Evolutionary conservation across 1,140 invertebrate species (phyloP), one percentile per base, ranked within the genome.

Genomic region (Leguminivora glycinivorella): DNA sequence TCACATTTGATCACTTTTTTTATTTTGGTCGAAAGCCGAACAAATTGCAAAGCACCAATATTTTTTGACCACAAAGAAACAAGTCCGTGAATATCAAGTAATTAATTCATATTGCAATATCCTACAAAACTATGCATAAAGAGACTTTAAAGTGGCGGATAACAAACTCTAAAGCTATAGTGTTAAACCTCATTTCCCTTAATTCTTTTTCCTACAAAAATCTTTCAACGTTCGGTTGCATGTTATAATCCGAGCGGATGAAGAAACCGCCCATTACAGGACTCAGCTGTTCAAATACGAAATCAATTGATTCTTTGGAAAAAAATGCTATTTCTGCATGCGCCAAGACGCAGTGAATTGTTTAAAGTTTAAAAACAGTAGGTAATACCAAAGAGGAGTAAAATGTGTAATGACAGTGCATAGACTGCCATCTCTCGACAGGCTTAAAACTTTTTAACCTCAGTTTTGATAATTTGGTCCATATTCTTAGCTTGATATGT

Each of bases 281-380:
- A 22, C 47, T 52, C 47, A 52, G 47, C 47, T 52, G 47, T 52
- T 52, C 47, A 52, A 52, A 52, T 22, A 52, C 47, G 19, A 52
- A 52, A 52, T 52, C 47, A 52, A 52, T 52, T 52, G 47, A 52
- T 9, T 52, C 47, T 52, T 52, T 52, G 47, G 17, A 22, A 52
- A 52, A 22, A 52, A 52, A 52, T 22, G 40, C 47, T 22, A 52
- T 52, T 52, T 52, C 47, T 22, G 47, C 47, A 52, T 52, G 47
- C 47, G 2, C 19, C 9, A 10, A 6, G 19, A 22, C 19, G 22
- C 19, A 22, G 47, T 22, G 10, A 10, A 10, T 52, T 22, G 6
- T 52, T 9, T 19, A 22, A 5, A 9, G n/a, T 52, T 9, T 19
- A 22, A 5, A 9, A n/a, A 52, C 47, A 52, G 47, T 52, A 52